Percentiles rank a stretch among this genome's conserved stretches.
Conservation (phyloP, 2,113 vertebrate genomes). For the Reinhardtius hippoglossoides region DNA sequence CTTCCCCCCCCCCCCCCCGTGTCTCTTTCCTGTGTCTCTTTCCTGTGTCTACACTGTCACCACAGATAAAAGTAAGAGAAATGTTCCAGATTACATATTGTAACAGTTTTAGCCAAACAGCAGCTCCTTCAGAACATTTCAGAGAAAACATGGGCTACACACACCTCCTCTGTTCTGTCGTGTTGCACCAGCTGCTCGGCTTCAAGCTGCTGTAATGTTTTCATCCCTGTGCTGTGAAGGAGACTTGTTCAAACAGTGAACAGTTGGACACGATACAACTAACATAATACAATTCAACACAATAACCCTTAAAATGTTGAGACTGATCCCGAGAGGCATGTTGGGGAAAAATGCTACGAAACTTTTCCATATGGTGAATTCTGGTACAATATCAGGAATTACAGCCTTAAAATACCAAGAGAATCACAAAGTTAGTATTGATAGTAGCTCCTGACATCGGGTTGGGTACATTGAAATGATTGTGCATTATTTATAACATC, state of each 20-base stretch:
- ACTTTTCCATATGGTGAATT: not conserved
- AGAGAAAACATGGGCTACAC: not conserved
- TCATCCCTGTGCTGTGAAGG: not conserved
- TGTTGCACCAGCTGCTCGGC: not conserved
- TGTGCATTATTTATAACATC: no score
- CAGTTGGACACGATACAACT: slow-evolving; percentile 2
- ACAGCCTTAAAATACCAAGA: no score
- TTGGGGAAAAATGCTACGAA: not conserved
- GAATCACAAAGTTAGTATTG: no score
- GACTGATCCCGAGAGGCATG: not conserved
- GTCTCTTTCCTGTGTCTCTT: no score
- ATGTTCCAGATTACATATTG: not conserved
- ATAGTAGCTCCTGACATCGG: no score
- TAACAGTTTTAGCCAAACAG: not conserved
- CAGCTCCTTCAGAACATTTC: not conserved
- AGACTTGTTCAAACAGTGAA: slow-evolving; percentile 6
- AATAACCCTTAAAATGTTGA: not conserved
- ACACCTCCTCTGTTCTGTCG: not conserved
- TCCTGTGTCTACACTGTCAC: not conserved
- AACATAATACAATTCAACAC: slow-evolving; percentile 1
- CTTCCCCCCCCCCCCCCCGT: not conserved
- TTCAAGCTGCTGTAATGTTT: slow-evolving; percentile 19
- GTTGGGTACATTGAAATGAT: no score
- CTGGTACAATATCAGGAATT: not conserved
- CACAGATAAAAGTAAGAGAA: not conserved